Conservation (phyloP, 2,888 invertebrate genomes). For the Limenitis camilla region DNA sequence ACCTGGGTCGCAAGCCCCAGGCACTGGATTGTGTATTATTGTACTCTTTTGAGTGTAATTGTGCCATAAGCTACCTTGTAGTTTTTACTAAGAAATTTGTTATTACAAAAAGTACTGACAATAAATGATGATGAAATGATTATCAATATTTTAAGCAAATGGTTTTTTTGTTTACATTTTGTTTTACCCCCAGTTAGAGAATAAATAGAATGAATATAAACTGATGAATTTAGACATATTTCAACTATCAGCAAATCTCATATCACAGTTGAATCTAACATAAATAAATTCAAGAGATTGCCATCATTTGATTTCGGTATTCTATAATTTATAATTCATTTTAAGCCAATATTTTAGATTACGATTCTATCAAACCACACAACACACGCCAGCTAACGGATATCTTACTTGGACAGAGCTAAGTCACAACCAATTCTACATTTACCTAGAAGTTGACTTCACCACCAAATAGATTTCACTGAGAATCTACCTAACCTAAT, state of each 20-base stretch:
- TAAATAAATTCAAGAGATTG: constrained; percentile 17
- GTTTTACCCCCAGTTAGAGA: background rate
- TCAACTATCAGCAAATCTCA: constrained; percentile 30
- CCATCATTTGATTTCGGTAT: background rate
- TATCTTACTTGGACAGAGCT: constrained; percentile 11
- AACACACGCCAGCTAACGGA: background rate
- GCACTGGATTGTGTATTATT: no score
- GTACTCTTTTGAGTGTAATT: no score
- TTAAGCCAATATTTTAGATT: no score
- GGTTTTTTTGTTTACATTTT: no score
- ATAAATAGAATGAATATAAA: background rate
- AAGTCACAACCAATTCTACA: constrained; percentile 21
- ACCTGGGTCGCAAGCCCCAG: no score
- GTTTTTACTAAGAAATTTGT: no score
- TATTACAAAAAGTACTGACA: no score
- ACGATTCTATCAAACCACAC: background rate
- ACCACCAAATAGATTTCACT: background rate
- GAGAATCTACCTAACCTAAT: background rate
- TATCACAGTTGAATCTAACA: constrained; percentile 50
- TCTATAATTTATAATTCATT: no score
- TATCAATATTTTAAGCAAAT: no score
- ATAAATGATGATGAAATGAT: no score
- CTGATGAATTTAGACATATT: background rate
- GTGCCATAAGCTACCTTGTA: no score
- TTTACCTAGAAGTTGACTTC: constrained; percentile 6